Evolutionary conservation across 2,113 vertebrate genomes (phyloP).

Genomic region (Lagopus muta): DNA sequence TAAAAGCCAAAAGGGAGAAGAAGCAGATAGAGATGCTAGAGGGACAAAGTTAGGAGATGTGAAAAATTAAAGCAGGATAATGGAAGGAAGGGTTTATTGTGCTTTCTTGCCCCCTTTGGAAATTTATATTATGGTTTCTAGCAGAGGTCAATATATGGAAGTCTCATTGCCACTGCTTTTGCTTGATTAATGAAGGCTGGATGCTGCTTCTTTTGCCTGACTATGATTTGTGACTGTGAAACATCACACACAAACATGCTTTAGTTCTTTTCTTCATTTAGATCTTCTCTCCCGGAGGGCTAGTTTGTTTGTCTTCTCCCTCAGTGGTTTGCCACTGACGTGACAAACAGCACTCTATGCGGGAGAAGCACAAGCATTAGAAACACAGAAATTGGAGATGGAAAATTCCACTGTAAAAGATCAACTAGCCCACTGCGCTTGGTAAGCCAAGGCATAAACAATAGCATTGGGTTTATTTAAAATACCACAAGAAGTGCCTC

Average conservation of each 20-base stretch:
- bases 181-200: not conserved
- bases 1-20: not conserved
- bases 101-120: not conserved
- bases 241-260: not conserved
- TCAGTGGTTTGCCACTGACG: not conserved
- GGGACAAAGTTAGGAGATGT: not conserved
- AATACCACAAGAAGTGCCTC: not conserved
- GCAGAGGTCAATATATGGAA: not conserved
- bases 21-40: not conserved
- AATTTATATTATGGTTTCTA: not conserved
- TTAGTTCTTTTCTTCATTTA: not conserved
- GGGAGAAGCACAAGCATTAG: not conserved
- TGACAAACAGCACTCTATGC: not conserved
- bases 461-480: not conserved
- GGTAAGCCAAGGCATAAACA: conserved; percentile 21
- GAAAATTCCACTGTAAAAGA: conserved; percentile 56
- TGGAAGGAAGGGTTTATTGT: not conserved
- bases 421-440: not conserved
- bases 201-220: not conserved
- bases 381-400: conserved; percentile 32
- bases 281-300: not conserved
- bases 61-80: not conserved
- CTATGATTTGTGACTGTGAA: not conserved
- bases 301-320: conserved; percentile 42
- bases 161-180: not conserved